Base-by-base conservation (phyloP, 2,797 vertebrate species). In the Cichlasoma orientale region DNA sequence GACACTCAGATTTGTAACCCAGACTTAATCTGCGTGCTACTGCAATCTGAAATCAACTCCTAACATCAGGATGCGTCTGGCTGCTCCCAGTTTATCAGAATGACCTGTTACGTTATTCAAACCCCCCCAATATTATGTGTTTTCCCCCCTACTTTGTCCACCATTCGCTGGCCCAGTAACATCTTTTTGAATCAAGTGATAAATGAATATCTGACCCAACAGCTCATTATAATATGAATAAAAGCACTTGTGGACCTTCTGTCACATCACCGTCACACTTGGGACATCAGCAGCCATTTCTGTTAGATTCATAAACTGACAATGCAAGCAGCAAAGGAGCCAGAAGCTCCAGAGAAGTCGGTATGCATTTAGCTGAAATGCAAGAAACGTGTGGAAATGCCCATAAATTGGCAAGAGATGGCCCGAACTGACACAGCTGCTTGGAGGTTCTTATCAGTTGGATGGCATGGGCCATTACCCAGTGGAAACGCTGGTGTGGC, bases 291-390 rank as follows among this genome's bases (percentile, higher is more conserved):
- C 52, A 57, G 61, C 56, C 59, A 18, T 58, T 78, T 72, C 73
- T 38, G 18, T 69, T 74, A 10, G 21, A 58, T 29, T 56, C 3
- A 61, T 38, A 56, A 10, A 74, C 9, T 70, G 56, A 31, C 18
- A 66, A 74, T 21, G 25, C 4, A 76, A 78, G 79, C 77, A 79
- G n/a, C 83, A 79, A 74, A 75, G 1, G 36, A 80, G 63, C 44
- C 56, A 69, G 56, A 54, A 27, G 21, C 58, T 77, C 66, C 4
- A 5, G 23, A 68, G 10, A 66, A 63, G 38, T 83, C 54, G 0
- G 16, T 56, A 6, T 80, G 77, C 72, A 71, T 56, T 56, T 29
- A 23, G 36, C 36, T 88, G 74, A 80, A 76, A 86, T 68, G 75
- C 19, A 53, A n/a, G 29, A 59, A 52, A 25, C 74, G 54, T 74